Percentiles rank a stretch among this genome's conserved stretches.
Conservation (phyloP, 2,888 invertebrate genomes). For the Heliconius ismenius region DNA sequence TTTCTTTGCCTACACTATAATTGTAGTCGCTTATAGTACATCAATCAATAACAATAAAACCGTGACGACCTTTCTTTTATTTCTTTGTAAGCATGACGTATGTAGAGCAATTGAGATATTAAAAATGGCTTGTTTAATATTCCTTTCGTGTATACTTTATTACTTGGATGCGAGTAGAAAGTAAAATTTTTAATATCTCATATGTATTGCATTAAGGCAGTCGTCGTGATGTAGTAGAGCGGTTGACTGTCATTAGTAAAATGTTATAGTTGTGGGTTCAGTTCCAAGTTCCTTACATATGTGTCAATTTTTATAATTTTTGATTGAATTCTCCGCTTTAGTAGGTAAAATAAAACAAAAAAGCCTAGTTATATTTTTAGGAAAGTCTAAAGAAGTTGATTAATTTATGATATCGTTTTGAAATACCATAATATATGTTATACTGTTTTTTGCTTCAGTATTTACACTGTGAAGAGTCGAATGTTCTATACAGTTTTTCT, state of each 20-base stretch:
- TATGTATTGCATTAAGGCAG: background rate
- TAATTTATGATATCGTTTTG: too few relatives aligned
- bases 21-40: background rate
- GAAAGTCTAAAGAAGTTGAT: too few relatives aligned
- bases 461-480: too few relatives aligned
- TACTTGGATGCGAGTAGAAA: constrained; percentile 17
- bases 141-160: constrained; percentile 11
- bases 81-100: constrained; percentile 9
- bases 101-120: constrained; percentile 19
- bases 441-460: too few relatives aligned
- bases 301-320: too few relatives aligned
- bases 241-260: background rate
- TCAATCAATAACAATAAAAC: constrained; percentile 27
- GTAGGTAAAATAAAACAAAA: too few relatives aligned
- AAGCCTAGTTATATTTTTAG: too few relatives aligned
- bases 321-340: too few relatives aligned
- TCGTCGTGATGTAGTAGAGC: background rate
- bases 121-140: constrained; percentile 5
- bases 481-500: too few relatives aligned
- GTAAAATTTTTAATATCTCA: background rate
- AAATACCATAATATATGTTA: too few relatives aligned
- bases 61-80: constrained; percentile 20
- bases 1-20: background rate
- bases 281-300: background rate
- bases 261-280: background rate